Evolutionary conservation across 2,888 invertebrate genomes (phyloP), one percentile per base, ranked within the genome.

Genomic region (Pachliopta kotzebuea): DNA sequence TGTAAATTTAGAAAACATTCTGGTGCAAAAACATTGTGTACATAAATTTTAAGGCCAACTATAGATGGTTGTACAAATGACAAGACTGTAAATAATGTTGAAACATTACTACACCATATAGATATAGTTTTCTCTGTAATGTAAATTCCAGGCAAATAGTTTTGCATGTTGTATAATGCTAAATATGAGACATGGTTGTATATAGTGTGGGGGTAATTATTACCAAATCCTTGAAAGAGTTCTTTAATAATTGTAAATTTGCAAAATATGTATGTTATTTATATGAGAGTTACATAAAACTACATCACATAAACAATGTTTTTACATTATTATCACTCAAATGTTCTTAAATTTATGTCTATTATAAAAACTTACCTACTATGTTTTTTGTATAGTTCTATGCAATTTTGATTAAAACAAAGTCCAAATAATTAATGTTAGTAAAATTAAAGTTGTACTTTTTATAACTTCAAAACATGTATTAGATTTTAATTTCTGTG

Each of bases 1-100:
- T 76, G 72, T 88, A 84, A 80, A 77, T 77, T 77, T 83, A 82
- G 80, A 79, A 74, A 79, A 79, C 69, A 76, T 78, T 78, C 83
- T 81, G 75, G 77, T 79, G 78, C 80, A 79, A 76, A 76, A 74
- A 69, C 70, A 73, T 69, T 70, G 68, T 86, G 83, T 84, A 84
- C 76, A 83, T 86, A 83, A 76, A 79, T 77, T 61, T 77, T 81
- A 80, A 73, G 76, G 72, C 76, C 82, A 78, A 77, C 76, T 75
- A 76, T 77, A 77, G 78, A 83, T 83, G 80, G 75, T 83, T 87
- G 87, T 90, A 88, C 88, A 89, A 89, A 88, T 84, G 77, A 83
- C 80, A 88, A 88, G 89, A 88, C 88, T 90, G 89, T 85, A 84
- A 82, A 82, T 77, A 79, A 73, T 77, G 75, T 76, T 72, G 76